These are phyloP conservation scores for Sebastes melanostomus DNA, from an alignment of 2,797 vertebrate species.

Conservation along the genomic window DNA sequence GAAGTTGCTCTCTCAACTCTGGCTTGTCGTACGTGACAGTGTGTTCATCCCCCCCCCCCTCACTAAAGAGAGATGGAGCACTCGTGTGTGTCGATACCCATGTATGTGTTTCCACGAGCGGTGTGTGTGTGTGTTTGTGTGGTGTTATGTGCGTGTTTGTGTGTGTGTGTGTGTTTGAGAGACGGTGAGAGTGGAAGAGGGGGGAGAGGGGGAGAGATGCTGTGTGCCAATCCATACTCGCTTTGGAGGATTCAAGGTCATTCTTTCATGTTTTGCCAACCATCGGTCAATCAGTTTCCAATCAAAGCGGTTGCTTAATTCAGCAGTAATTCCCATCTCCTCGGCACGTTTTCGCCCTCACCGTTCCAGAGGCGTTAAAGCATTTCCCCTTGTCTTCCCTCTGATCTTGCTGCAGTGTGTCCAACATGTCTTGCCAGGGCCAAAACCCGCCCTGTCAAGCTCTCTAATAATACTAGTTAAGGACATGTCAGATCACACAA, in stretches of 20 bases:
- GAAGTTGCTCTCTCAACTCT: constrained; percentile 83
- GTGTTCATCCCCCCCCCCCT: constrained; percentile 44
- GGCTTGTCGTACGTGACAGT: constrained; percentile 81
- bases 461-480: constrained; percentile 59
- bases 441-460: constrained; percentile 55
- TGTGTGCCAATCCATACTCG: constrained; percentile 74
- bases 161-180: constrained; percentile 24
- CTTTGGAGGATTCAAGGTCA: constrained; percentile 82
- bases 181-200: constrained; percentile 34
- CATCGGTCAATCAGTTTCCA: constrained; percentile 80
- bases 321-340: constrained; percentile 79
- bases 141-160: not conserved
- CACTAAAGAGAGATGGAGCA: constrained; percentile 51
- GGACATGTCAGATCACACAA: constrained; percentile 65
- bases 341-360: constrained; percentile 55
- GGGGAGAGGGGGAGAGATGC: constrained; percentile 42
- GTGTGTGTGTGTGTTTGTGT: constrained; percentile 1
- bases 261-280: constrained; percentile 86
- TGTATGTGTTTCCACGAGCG: constrained; percentile 26
- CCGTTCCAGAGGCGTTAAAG: constrained; percentile 62
- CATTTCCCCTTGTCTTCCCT: constrained; percentile 51
- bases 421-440: constrained; percentile 54
- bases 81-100: constrained; percentile 39
- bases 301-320: constrained; percentile 83
- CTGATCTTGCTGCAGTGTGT: constrained; percentile 63